phyloP scores from a whole-genome alignment of 2,888 invertebrate genomes.

The Luffia ferchaultella region DNA sequence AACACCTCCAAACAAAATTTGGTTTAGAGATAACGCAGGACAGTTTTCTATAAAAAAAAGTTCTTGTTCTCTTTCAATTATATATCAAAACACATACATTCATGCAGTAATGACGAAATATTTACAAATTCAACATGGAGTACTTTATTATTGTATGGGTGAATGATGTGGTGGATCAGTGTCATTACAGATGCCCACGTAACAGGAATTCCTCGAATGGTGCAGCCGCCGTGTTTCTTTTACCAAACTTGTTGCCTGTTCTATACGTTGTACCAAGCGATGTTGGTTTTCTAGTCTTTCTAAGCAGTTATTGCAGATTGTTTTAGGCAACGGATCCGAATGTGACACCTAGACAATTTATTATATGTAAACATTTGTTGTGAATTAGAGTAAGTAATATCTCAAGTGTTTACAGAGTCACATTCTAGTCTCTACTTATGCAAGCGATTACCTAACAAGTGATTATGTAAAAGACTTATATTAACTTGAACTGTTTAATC shows the following conservation, averaged over 20 bases:
- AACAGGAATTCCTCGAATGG: background rate
- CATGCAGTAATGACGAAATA: background rate
- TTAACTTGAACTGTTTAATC: no score
- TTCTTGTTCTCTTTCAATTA: no score
- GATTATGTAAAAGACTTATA: background rate
- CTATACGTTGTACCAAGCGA: conserved; percentile 50
- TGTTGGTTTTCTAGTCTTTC: conserved; percentile 68
- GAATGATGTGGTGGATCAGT: background rate
- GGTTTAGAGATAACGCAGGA: no score
- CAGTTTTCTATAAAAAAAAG: no score
- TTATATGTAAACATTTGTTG: conserved; percentile 18
- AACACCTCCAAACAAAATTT: no score
- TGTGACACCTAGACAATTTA: conserved; percentile 71
- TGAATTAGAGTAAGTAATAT: background rate
- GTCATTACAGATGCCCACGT: background rate
- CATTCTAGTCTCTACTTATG: background rate
- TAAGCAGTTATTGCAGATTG: conserved; percentile 69
- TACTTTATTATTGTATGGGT: background rate
- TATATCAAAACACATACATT: no score
- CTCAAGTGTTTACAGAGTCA: background rate
- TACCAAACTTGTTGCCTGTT: conserved; percentile 46
- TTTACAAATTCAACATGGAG: background rate
- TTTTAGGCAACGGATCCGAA: conserved; percentile 75
- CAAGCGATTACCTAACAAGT: background rate
- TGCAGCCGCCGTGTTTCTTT: conserved; percentile 21